A percentile compares a stretch with the other conserved stretches of the same genome.
These are phyloP conservation scores for Solenopsis fugax DNA, from an alignment of 1,140 invertebrate genomes.

Conservation along the genomic window DNA sequence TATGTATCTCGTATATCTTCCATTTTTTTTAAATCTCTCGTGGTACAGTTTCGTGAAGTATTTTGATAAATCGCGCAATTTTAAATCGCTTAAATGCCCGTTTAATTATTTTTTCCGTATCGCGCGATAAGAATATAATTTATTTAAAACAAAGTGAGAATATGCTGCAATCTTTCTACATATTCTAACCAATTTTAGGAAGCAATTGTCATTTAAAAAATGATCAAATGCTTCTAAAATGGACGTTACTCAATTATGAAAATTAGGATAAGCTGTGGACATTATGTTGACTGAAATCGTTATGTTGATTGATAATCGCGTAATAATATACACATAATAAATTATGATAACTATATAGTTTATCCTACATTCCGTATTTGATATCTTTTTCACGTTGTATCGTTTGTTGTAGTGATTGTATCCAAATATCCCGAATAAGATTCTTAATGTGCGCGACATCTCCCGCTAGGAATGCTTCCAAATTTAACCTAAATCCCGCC, in stretches of 20 bases:
- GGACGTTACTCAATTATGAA: neutral
- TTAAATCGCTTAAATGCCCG: neutral
- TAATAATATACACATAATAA: neutral
- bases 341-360: neutral
- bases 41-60: neutral
- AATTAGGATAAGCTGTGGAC: neutral
- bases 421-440: neutral
- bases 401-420: neutral
- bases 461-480: conserved; percentile 2
- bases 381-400: neutral
- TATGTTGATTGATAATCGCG: neutral
- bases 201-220: neutral
- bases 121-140: neutral
- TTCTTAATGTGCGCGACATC: neutral
- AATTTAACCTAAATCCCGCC: neutral
- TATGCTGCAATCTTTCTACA: neutral
- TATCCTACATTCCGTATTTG: neutral
- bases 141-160: neutral
- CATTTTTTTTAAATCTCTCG: neutral
- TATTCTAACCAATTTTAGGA: neutral
- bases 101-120: neutral
- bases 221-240: neutral
- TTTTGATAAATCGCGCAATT: neutral
- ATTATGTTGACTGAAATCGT: neutral
- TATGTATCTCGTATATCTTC: neutral